These are phyloP conservation scores for Aleiodes leptofemur DNA, from an alignment of 2,888 invertebrate species.

Conservation along the genomic window DNA sequence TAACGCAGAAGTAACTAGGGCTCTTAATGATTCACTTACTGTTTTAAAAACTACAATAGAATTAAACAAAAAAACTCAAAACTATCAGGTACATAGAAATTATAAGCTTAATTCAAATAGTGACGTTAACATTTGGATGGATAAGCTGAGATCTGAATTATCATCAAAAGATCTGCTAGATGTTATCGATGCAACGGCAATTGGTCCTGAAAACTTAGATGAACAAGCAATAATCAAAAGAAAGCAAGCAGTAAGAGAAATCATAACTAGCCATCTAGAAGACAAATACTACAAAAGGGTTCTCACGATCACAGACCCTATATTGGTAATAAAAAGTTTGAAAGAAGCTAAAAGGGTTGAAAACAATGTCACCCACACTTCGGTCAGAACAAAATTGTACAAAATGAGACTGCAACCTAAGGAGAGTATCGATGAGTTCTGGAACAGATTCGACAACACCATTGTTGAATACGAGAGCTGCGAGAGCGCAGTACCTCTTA, in stretches of 20 bases:
- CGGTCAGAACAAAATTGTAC: slow-evolving; percentile 50
- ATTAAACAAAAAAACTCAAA: slow-evolving; percentile 14
- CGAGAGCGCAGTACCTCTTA: slow-evolving; percentile 45
- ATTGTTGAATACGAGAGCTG: slow-evolving; percentile 51
- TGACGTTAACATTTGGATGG: slow-evolving; percentile 52
- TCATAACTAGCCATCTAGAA: slow-evolving; percentile 53
- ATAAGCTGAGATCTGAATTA: slow-evolving; percentile 52
- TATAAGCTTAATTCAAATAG: slow-evolving; percentile 22
- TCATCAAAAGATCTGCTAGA: slow-evolving; percentile 47
- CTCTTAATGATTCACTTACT: slow-evolving; percentile 30
- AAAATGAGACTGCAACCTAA: slow-evolving; percentile 47
- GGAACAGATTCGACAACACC: slow-evolving; percentile 49
- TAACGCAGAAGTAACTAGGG: slow-evolving; percentile 31
- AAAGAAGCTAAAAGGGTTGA: slow-evolving; percentile 47
- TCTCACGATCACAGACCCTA: slow-evolving; percentile 49
- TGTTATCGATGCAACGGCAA: slow-evolving; percentile 45
- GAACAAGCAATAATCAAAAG: slow-evolving; percentile 29
- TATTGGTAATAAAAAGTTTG: slow-evolving; percentile 48
- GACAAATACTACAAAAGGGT: slow-evolving; percentile 53
- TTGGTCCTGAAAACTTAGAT: slow-evolving; percentile 34
- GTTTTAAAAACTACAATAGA: slow-evolving; percentile 26
- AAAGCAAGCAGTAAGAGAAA: slow-evolving; percentile 48
- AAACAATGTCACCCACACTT: slow-evolving; percentile 50
- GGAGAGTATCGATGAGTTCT: slow-evolving; percentile 52
- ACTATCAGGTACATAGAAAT: slow-evolving; percentile 28